These are phyloP conservation scores for Propsilocerus akamusi DNA, from an alignment of 1,140 invertebrate genomes.

Conservation along the genomic window DNA sequence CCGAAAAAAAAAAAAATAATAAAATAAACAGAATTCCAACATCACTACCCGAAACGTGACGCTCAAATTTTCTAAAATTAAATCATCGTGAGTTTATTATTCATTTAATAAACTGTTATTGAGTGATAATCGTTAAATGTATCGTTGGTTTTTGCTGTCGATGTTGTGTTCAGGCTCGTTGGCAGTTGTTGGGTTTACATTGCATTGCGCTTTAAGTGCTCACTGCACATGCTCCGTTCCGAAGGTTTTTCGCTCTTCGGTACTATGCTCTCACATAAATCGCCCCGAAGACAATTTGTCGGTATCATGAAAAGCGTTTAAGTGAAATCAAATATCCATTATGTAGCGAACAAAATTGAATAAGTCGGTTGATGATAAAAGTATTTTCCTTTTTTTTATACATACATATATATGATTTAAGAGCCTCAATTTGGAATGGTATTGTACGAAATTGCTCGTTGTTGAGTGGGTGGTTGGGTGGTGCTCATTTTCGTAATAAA, in stretches of 20 bases:
- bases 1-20: too few species aligned
- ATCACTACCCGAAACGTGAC: background rate
- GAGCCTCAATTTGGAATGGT: background rate
- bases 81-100: conserved; percentile 1
- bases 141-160: background rate
- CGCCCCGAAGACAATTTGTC: too few species aligned
- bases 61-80: conserved; percentile 1
- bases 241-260: too few species aligned
- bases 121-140: conserved; percentile 3
- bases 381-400: too few species aligned
- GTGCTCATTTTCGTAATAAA: background rate
- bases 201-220: background rate
- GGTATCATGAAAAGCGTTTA: background rate
- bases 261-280: too few species aligned
- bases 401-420: conserved; percentile 3
- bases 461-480: background rate
- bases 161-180: background rate
- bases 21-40: too few species aligned
- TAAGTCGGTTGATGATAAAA: conserved; percentile 2
- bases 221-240: background rate
- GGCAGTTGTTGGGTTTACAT: background rate
- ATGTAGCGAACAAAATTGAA: background rate
- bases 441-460: background rate
- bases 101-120: conserved; percentile 4
- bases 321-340: conserved; percentile 1